Evolutionary conservation across 1,140 invertebrate genomes (phyloP), one percentile per base, ranked within the genome.

Genomic region (Leptestheria dahalacensis): DNA sequence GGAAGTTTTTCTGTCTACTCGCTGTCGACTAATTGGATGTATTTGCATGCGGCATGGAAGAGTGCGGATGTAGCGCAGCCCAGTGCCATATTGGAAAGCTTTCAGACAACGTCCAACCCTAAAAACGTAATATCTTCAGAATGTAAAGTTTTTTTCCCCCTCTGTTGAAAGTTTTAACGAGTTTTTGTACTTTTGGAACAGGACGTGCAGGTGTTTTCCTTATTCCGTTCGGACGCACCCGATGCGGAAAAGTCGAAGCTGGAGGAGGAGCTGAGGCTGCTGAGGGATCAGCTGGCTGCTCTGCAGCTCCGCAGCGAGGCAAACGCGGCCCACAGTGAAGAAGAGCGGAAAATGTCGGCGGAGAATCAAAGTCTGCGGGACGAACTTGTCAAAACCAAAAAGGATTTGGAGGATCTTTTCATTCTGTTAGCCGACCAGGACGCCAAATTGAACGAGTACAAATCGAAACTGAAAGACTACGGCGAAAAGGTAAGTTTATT

Each of bases 321-420:
- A 21, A 54, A 50, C 29, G 53, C 62, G n/a, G 25, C 15, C 10
- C 18, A 50, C 15, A 26, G 28, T 15, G 21, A 21, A 11, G 24
- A 49, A 24, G 15, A 25, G 26, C 28, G 48, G 57, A 3, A 46
- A 18, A 41, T 18, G 10, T 33, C 10, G 18, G 23, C 15, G 21
- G 11, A n/a, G n/a, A 50, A 23, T 12, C 53, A 41, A 21, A 59
- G 62, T 24, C 29, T 74, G 10, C 62, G 68, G 50, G 69, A 71
- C 0, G 81, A 91, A 62, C 67, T 91, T 60, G 80, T 84, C 26
- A 80, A 76, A 62, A 68, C 89, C 48, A 82, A 80, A 68, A 91
- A 86, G 68, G 91, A 96, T 69, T 91, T 94, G 70, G 91, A 95
- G 65, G 88, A 95, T 74, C 72, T 95, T 62, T 72, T 96, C 20